phyloP scores from a whole-genome alignment of 2,888 invertebrate genomes.

The Tipula helvola region DNA sequence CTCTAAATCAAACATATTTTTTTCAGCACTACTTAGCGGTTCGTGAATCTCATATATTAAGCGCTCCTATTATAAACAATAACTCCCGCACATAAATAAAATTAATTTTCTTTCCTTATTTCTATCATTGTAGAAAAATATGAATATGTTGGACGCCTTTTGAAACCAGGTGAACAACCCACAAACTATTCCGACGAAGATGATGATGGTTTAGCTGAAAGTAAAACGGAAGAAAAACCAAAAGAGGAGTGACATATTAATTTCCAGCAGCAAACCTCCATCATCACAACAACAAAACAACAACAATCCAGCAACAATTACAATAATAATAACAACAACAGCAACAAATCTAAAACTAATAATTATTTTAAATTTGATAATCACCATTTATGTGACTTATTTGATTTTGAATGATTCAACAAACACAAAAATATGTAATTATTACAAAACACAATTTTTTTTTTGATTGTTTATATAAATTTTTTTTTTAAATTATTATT shows the following conservation, averaged over 20 bases:
- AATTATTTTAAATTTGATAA: not conserved
- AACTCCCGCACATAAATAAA: no score
- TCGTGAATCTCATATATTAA: no score
- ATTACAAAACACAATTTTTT: not conserved
- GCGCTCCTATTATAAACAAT: no score
- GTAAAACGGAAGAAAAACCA: slow-evolving; percentile 19
- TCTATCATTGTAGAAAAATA: slow-evolving; percentile 68
- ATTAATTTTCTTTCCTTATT: not conserved
- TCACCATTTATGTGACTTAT: slow-evolving; percentile 11
- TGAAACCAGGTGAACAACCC: slow-evolving; percentile 85
- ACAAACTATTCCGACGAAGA: slow-evolving; percentile 88
- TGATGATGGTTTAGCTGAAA: slow-evolving; percentile 21
- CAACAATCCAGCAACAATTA: not conserved
- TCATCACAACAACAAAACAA: not conserved
- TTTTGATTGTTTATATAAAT: not conserved
- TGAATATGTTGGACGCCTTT: slow-evolving; percentile 74
- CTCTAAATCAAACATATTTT: no score
- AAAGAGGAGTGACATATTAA: slow-evolving; percentile 10
- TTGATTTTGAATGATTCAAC: slow-evolving; percentile 7
- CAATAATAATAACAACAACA: not conserved
- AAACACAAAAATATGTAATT: not conserved
- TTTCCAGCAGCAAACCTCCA: not conserved
- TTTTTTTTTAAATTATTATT: not conserved
- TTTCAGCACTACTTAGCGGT: no score
- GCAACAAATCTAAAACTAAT: not conserved